A percentile compares a stretch with the other conserved stretches of the same genome.
Evolutionary conservation across 2,113 vertebrate species (phyloP).

Genomic region (Ivindomyrus marchei): DNA sequence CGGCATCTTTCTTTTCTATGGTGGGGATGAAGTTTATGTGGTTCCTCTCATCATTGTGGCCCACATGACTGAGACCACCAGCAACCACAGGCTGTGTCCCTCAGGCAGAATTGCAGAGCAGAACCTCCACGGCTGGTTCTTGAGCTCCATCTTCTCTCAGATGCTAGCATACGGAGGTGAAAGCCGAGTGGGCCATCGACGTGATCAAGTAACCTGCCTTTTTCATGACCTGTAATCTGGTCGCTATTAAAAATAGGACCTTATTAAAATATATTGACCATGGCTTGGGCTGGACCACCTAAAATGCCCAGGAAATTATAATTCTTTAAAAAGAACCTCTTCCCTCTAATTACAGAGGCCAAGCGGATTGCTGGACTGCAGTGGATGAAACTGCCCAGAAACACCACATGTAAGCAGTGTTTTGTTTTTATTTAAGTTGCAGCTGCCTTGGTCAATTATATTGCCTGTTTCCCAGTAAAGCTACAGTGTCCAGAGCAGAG

Average conservation of each 20-base stretch:
- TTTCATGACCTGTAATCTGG: constrained; percentile 20
- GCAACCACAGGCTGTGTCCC: not conserved
- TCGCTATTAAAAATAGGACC: constrained; percentile 21
- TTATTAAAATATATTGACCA: constrained; percentile 29
- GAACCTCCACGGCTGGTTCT: not conserved
- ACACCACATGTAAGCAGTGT: not conserved
- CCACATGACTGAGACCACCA: not conserved
- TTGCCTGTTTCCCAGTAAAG: constrained; percentile 40
- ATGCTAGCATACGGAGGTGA: constrained; percentile 56
- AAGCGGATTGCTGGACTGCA: constrained; percentile 36
- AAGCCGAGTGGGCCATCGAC: constrained; percentile 49
- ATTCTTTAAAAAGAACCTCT: constrained; percentile 31
- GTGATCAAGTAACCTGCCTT: constrained; percentile 40
- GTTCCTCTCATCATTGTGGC: not conserved
- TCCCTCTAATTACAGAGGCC: constrained; percentile 53
- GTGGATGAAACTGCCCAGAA: constrained; percentile 49
- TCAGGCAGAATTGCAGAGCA: not conserved
- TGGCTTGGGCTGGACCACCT: constrained; percentile 33
- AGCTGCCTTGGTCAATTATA: constrained; percentile 38
- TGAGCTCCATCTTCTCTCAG: constrained; percentile 47
- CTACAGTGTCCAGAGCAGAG: not conserved
- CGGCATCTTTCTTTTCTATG: not conserved
- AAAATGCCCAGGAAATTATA: constrained; percentile 21
- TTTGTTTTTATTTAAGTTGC: constrained; percentile 28
- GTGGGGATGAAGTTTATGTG: not conserved